Evolutionary conservation across 2,113 vertebrate species (phyloP).

Genomic region (Aphelocoma coerulescens): DNA sequence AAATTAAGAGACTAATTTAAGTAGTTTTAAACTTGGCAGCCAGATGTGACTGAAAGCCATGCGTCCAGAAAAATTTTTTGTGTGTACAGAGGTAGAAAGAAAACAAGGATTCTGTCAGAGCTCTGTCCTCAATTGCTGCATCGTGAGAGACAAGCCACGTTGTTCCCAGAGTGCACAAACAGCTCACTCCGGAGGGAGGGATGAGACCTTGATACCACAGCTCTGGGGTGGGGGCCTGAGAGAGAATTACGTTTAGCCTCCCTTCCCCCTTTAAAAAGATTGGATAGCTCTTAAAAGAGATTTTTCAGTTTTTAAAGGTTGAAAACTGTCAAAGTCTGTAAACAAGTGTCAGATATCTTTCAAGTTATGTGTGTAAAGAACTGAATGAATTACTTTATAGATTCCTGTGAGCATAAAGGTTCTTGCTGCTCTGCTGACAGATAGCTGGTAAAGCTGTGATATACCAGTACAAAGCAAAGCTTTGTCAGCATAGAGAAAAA

Average conservation of each 20-base stretch:
- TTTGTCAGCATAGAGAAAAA: background rate
- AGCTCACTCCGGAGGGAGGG: background rate
- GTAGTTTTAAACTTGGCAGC: background rate
- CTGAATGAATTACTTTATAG: background rate
- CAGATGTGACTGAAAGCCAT: background rate
- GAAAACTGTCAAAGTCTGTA: background rate
- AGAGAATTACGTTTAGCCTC: background rate
- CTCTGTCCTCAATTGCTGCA: fast-evolving
- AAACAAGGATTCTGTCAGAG: fast-evolving
- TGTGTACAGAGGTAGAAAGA: background rate
- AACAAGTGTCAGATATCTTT: background rate
- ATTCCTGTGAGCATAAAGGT: background rate
- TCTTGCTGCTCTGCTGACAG: background rate
- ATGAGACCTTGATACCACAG: fast-evolving
- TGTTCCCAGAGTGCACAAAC: background rate
- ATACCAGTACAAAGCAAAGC: background rate
- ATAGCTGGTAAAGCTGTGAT: background rate
- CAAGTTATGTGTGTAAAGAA: background rate
- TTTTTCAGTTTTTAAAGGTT: background rate
- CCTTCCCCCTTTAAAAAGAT: background rate
- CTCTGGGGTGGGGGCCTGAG: background rate
- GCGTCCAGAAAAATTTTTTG: background rate
- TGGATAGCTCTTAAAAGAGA: background rate
- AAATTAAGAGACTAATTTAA: background rate
- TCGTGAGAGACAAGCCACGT: background rate